Conservation (phyloP, 2,888 invertebrate genomes). For the Parelbella ahira region DNA sequence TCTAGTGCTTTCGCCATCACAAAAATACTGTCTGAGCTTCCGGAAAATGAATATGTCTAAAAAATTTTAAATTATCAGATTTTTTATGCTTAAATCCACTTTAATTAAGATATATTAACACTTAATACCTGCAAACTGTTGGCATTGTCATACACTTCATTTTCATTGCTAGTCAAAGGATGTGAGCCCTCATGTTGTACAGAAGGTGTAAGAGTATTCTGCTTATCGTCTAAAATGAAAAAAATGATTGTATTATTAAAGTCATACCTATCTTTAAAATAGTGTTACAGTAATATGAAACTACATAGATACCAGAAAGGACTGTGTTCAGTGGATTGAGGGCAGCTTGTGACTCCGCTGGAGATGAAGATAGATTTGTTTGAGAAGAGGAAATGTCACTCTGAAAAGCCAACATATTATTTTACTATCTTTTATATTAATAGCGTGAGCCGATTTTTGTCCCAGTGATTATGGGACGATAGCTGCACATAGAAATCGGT, state of each 20-base stretch:
- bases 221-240: slow-evolving; percentile 41
- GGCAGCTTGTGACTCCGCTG: slow-evolving; percentile 48
- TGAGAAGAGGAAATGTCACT: slow-evolving; percentile 50
- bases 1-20: slow-evolving; percentile 73
- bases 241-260: too few relatives aligned
- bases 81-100: too few relatives aligned
- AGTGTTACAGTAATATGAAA: too few relatives aligned
- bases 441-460: too few relatives aligned
- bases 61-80: slow-evolving; percentile 31
- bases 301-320: slow-evolving; percentile 43
- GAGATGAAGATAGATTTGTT: slow-evolving; percentile 43
- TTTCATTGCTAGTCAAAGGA: slow-evolving; percentile 87
- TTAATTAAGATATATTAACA: too few relatives aligned
- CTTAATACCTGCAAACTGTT: slow-evolving; percentile 77
- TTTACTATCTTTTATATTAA: too few relatives aligned
- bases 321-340: slow-evolving; percentile 35
- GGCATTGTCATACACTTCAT: slow-evolving; percentile 77
- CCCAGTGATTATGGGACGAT: too few relatives aligned
- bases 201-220: slow-evolving; percentile 36
- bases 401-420: too few relatives aligned
- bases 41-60: slow-evolving; percentile 73
- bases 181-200: slow-evolving; percentile 74
- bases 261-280: too few relatives aligned
- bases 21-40: slow-evolving; percentile 82
- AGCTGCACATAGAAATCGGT: too few relatives aligned